Evolutionary conservation across 2,797 vertebrate genomes (phyloP).

Genomic region (Tapera naevia): DNA sequence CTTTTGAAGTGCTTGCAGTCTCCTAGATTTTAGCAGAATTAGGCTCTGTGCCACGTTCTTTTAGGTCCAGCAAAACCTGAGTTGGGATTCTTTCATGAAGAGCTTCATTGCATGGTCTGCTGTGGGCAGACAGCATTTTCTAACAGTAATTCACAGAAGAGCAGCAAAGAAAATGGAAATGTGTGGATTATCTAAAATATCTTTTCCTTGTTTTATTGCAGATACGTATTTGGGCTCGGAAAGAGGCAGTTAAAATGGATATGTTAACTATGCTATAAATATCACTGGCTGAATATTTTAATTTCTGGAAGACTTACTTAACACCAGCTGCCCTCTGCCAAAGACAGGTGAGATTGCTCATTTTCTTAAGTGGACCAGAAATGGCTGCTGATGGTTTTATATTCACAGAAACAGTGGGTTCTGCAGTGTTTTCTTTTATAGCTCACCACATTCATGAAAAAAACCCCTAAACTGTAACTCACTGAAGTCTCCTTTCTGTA

Average conservation of each 20-base stretch:
- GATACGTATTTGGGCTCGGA: slow-evolving; percentile 81
- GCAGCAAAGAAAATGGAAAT: background rate
- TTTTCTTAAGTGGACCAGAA: background rate
- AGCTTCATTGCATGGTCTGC: too few relatives aligned
- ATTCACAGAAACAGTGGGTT: background rate
- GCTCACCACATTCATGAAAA: too few relatives aligned
- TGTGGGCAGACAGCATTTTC: too few relatives aligned
- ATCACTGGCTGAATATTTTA: slow-evolving; percentile 75
- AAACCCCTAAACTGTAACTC: too few relatives aligned
- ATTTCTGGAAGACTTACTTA: slow-evolving; percentile 77
- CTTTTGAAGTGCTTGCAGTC: too few relatives aligned
- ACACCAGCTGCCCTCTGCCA: slow-evolving; percentile 78
- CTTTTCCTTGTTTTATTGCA: slow-evolving; percentile 36
- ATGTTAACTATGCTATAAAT: slow-evolving; percentile 75
- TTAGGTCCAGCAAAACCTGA: too few relatives aligned
- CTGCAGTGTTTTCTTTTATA: too few relatives aligned
- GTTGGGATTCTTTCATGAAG: too few relatives aligned
- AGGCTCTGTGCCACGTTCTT: too few relatives aligned
- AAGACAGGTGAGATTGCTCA: slow-evolving; percentile 76
- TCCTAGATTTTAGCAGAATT: too few relatives aligned
- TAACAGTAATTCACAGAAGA: too few relatives aligned
- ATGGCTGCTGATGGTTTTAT: background rate
- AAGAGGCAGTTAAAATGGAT: slow-evolving; percentile 73
- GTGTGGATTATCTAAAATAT: background rate
- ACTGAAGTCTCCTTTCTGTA: too few relatives aligned